These are phyloP conservation scores for Phyto melanocephala DNA, from an alignment of 2,888 invertebrate species.

Conservation along the genomic window DNA sequence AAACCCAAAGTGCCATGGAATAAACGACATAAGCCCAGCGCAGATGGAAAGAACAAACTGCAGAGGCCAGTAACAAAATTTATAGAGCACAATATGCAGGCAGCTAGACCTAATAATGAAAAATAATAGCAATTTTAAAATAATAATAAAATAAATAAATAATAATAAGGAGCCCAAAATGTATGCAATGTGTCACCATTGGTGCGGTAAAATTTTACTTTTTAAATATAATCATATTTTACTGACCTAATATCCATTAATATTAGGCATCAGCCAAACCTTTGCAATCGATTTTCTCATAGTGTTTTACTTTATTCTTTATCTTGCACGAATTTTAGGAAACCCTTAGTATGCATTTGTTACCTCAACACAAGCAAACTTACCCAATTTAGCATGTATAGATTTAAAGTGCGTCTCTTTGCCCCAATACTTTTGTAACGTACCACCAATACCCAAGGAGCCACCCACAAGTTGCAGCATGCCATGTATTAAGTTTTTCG, in stretches of 20 bases:
- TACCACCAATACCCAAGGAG: constrained; percentile 72
- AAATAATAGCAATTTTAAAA: not conserved
- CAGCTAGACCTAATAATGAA: constrained; percentile 69
- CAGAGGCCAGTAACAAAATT: constrained; percentile 69
- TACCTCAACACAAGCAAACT: constrained; percentile 34
- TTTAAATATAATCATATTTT: no score
- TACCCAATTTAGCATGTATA: constrained; percentile 73
- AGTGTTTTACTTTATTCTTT: no score
- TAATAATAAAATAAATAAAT: not conserved
- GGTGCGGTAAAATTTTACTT: no score
- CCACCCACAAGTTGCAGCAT: constrained; percentile 71
- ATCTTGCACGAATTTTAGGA: no score
- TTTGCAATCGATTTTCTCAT: no score
- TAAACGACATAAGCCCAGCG: not conserved
- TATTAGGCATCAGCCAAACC: no score
- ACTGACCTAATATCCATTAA: no score
- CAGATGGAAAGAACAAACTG: constrained; percentile 61
- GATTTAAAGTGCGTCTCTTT: constrained; percentile 73
- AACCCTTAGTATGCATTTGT: no score
- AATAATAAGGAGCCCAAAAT: not conserved
- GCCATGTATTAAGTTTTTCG: constrained; percentile 71
- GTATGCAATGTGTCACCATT: no score
- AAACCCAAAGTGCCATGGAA: constrained; percentile 71
- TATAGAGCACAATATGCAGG: constrained; percentile 69
- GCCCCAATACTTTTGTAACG: constrained; percentile 71